These are phyloP conservation scores for Microchrysa polita DNA, from an alignment of 2,888 invertebrate genomes.

Conservation along the genomic window DNA sequence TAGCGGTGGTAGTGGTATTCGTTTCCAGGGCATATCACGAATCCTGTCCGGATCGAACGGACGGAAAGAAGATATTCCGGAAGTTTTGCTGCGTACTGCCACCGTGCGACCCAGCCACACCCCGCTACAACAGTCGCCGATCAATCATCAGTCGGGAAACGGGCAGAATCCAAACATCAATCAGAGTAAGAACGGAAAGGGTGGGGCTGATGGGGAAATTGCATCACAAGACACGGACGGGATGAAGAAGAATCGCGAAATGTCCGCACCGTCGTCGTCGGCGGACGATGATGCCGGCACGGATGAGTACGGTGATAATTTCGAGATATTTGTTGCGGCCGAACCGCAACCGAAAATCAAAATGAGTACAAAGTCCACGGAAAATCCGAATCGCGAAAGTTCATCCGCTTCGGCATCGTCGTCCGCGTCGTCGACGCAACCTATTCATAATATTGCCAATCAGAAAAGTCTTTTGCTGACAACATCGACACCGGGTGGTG, in stretches of 20 bases:
- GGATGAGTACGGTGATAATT: constrained; percentile 25
- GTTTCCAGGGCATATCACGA: constrained; percentile 84
- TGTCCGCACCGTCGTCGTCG: too few species aligned
- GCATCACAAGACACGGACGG: background rate
- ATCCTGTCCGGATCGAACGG: constrained; percentile 89
- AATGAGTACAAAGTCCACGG: constrained; percentile 54
- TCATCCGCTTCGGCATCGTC: constrained; percentile 50
- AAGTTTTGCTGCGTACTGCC: constrained; percentile 76
- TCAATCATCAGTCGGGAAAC: constrained; percentile 52
- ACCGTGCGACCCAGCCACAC: constrained; percentile 67
- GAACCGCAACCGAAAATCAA: constrained; percentile 56
- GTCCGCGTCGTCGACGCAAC: constrained; percentile 65
- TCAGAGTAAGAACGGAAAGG: constrained; percentile 49
- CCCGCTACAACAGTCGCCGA: constrained; percentile 59
- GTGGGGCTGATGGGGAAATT: constrained; percentile 41
- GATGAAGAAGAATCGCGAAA: constrained; percentile 32
- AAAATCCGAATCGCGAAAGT: constrained; percentile 50
- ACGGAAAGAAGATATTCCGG: constrained; percentile 82
- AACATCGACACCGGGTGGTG: constrained; percentile 51
- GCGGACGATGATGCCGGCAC: background rate
- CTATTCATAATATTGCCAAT: constrained; percentile 69
- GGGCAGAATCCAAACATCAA: constrained; percentile 48
- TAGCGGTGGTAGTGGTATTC: constrained; percentile 63
- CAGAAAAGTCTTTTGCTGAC: constrained; percentile 57
- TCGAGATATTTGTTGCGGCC: constrained; percentile 52